phyloP scores from a whole-genome alignment of 2,888 invertebrate species.

The Imbricaverruca yamaguchii region DNA sequence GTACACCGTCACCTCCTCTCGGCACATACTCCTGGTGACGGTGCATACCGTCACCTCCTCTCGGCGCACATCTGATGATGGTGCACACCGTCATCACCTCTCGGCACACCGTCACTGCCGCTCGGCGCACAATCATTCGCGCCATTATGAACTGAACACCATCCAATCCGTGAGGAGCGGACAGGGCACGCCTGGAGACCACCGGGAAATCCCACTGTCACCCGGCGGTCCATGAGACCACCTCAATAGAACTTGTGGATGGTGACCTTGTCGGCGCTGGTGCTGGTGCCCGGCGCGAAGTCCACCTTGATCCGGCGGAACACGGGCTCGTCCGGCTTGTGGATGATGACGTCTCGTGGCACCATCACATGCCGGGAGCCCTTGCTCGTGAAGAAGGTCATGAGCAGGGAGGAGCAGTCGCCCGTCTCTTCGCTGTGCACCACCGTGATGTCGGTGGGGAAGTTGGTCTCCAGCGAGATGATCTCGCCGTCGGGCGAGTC shows the following conservation, averaged over 20 bases:
- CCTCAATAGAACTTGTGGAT: conserved; percentile 11
- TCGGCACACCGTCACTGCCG: too few relatives aligned
- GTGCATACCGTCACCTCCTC: too few relatives aligned
- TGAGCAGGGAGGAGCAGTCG: conserved; percentile 12
- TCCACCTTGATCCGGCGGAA: not conserved
- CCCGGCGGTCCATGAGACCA: too few relatives aligned
- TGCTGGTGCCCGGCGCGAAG: not conserved
- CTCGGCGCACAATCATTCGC: too few relatives aligned
- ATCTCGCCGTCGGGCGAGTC: conserved; percentile 2
- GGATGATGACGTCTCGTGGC: conserved; percentile 9
- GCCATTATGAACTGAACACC: too few relatives aligned
- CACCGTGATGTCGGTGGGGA: not conserved
- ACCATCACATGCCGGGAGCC: conserved; percentile 17
- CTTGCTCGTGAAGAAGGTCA: not conserved
- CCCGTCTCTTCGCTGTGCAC: conserved; percentile 18
- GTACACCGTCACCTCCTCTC: too few relatives aligned
- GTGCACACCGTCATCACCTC: too few relatives aligned
- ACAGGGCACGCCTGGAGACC: too few relatives aligned
- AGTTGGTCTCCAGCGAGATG: conserved; percentile 16
- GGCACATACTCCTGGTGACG: too few relatives aligned
- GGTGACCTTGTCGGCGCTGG: conserved; percentile 2
- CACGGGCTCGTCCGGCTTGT: not conserved
- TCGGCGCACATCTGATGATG: too few relatives aligned
- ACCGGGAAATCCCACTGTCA: too few relatives aligned
- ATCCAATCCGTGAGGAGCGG: too few relatives aligned